Conservation (phyloP, 2,888 invertebrate species). For the Eupeodes latifasciatus region DNA sequence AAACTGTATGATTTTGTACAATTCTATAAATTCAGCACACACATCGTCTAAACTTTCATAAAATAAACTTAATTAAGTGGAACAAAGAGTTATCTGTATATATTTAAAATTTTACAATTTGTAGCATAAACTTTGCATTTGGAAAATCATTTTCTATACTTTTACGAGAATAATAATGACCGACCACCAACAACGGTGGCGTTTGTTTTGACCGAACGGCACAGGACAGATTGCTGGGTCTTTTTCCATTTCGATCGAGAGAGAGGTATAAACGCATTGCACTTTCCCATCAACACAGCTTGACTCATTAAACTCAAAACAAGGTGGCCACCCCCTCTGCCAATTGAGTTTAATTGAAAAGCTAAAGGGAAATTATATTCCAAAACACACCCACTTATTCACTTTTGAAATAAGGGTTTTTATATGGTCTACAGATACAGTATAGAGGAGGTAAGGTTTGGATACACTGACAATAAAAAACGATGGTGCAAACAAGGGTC, state of each 20-base stretch:
- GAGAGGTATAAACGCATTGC: constrained; percentile 1
- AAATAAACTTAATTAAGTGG: constrained; percentile 15
- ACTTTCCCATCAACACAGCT: constrained; percentile 11
- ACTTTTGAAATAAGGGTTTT: background rate
- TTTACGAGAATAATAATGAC: background rate
- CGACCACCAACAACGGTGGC: too few species aligned
- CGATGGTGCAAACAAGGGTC: background rate
- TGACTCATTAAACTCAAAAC: constrained; percentile 38
- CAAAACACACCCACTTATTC: background rate
- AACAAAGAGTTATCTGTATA: constrained; percentile 35
- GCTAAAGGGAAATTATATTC: constrained; percentile 20
- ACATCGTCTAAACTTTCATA: too few species aligned
- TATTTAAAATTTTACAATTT: constrained; percentile 19
- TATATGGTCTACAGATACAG: background rate
- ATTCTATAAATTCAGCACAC: background rate
- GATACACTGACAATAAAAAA: background rate
- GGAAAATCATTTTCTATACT: constrained; percentile 31
- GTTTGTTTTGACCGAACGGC: background rate
- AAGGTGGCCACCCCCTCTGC: constrained; percentile 26
- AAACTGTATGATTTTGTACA: background rate
- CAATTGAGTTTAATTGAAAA: constrained; percentile 47
- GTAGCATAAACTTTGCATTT: constrained; percentile 29
- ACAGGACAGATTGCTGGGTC: too few species aligned
- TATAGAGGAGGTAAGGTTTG: constrained; percentile 6
- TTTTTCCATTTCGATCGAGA: background rate